Percentiles rank a stretch among this genome's conserved stretches.
phyloP scores from a whole-genome alignment of 2,888 invertebrate species.

The Orchestes rusci region DNA sequence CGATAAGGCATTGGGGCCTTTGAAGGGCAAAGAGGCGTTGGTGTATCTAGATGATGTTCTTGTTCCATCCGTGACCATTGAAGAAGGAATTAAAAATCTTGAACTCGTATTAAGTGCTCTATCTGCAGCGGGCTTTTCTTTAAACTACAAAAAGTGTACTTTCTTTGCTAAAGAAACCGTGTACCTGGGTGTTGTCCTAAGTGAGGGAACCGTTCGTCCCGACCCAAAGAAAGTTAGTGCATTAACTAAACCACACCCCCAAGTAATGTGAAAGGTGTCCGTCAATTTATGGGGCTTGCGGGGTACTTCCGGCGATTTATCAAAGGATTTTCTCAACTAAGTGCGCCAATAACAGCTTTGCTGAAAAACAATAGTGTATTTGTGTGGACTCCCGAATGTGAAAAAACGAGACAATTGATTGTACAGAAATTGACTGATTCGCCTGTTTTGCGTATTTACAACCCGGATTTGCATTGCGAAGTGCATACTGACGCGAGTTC shows the following conservation, averaged over 20 bases:
- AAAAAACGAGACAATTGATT: conserved; percentile 8
- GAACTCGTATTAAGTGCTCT: conserved; percentile 1
- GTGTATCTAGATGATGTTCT: conserved; percentile 28
- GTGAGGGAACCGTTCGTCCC: conserved; percentile 11
- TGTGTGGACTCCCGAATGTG: conserved; percentile 13
- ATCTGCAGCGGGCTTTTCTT: too few relatives aligned
- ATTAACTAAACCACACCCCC: conserved; percentile 6
- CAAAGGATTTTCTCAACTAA: conserved; percentile 18
- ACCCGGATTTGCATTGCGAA: conserved; percentile 9
- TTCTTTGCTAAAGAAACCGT: conserved; percentile 13
- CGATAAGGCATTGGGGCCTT: too few relatives aligned
- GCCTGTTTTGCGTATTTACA: too few relatives aligned
- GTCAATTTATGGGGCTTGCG: too few relatives aligned
- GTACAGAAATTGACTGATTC: conserved; percentile 12
- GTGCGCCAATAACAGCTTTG: conserved; percentile 19
- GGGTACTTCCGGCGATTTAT: conserved; percentile 7
- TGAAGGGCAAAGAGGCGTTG: conserved; percentile 22
- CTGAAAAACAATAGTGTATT: conserved; percentile 14
- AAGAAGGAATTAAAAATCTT: conserved; percentile 5
- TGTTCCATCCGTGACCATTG: conserved; percentile 13
- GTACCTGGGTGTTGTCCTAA: conserved; percentile 18
- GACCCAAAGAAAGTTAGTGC: conserved; percentile 13
- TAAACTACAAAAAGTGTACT: conserved; percentile 1
- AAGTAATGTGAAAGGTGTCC: too few relatives aligned
- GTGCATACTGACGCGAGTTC: conserved; percentile 17